Percentiles rank a stretch among this genome's conserved stretches.
Evolutionary conservation across 2,888 invertebrate genomes (phyloP).

Genomic region (Tetropium fuscum): DNA sequence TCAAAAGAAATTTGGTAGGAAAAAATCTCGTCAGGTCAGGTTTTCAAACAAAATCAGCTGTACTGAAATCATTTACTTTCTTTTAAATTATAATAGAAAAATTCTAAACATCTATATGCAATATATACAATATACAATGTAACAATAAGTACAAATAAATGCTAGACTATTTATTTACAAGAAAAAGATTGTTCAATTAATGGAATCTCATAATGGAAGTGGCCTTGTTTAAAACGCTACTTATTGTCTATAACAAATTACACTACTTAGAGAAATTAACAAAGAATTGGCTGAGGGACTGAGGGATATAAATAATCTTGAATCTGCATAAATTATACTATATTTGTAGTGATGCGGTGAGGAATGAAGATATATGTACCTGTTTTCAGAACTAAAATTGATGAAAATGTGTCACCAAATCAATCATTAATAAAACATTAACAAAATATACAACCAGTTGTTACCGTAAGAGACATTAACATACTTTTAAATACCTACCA

Average conservation of each 20-base stretch:
- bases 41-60: too few species aligned
- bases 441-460: not conserved
- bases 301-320: not conserved
- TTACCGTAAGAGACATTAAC: not conserved
- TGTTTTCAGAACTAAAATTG: constrained; percentile 1
- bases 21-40: too few species aligned
- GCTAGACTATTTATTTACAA: constrained; percentile 11
- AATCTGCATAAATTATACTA: too few species aligned
- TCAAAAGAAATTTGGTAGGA: too few species aligned
- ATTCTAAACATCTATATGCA: constrained; percentile 18
- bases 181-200: constrained; percentile 1
- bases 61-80: constrained; percentile 20
- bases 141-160: constrained; percentile 27
- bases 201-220: too few species aligned
- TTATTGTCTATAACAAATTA: constrained; percentile 12
- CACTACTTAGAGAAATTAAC: too few species aligned
- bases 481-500: too few species aligned
- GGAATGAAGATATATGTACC: constrained; percentile 8
- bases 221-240: constrained; percentile 1
- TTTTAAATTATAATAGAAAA: constrained; percentile 26
- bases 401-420: not conserved
- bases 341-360: not conserved
- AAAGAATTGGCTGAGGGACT: too few species aligned
- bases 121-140: constrained; percentile 25
- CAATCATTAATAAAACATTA: not conserved